Evolutionary conservation across 2,888 invertebrate species (phyloP).

Genomic region (Tyria jacobaeae): DNA sequence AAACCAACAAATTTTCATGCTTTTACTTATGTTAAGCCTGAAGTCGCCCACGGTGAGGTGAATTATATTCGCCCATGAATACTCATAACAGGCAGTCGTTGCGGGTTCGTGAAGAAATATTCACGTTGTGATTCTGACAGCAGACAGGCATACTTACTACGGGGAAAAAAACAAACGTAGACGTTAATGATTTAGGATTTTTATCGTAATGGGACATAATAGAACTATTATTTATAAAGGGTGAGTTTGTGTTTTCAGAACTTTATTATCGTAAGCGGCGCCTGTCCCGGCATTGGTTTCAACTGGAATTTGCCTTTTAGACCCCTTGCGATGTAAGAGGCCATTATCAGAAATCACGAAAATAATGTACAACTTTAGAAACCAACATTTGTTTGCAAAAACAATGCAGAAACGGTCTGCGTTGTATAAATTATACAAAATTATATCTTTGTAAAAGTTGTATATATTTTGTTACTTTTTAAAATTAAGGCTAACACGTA

Average conservation of each 20-base stretch:
- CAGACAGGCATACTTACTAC: slow-evolving; percentile 36
- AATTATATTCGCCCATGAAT: slow-evolving; percentile 43
- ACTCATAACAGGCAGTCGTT: slow-evolving; percentile 41
- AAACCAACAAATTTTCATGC: not conserved
- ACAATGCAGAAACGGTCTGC: too few species aligned
- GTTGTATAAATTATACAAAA: too few species aligned
- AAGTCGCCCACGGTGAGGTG: slow-evolving; percentile 30
- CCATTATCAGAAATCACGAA: too few species aligned
- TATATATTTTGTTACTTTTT: too few species aligned
- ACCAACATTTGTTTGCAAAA: too few species aligned
- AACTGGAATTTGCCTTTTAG: too few species aligned
- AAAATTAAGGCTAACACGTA: too few species aligned
- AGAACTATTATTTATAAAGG: not conserved
- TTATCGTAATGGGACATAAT: slow-evolving; percentile 8
- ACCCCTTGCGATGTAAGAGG: too few species aligned
- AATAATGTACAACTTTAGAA: too few species aligned
- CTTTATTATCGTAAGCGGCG: too few species aligned
- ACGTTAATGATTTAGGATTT: slow-evolving; percentile 2
- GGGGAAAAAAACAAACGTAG: slow-evolving; percentile 23
- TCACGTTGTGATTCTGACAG: slow-evolving; percentile 45
- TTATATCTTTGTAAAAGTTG: too few species aligned
- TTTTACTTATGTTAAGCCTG: slow-evolving; percentile 11
- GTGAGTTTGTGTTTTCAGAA: not conserved
- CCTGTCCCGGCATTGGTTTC: too few species aligned
- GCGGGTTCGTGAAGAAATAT: slow-evolving; percentile 45